Percentiles rank a stretch among this genome's conserved stretches.
Conservation (phyloP, 2,797 vertebrate genomes). For the Coilia nasus region DNA sequence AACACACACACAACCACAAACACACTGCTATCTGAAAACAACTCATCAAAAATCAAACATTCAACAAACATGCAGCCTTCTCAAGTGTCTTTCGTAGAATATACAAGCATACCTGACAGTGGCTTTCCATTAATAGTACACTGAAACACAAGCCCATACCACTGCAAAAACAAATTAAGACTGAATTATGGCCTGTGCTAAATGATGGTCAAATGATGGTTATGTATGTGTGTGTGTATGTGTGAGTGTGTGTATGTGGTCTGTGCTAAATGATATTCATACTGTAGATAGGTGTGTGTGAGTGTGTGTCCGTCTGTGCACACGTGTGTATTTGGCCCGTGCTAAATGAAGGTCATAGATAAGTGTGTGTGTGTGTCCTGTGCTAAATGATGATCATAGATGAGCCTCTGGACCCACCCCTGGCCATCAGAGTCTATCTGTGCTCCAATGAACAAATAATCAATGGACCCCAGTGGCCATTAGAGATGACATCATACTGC, state of each 20-base stretch:
- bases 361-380: neutral
- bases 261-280: neutral
- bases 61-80: neutral
- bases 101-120: neutral
- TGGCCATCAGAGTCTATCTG: neutral
- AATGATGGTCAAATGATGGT: too few species aligned
- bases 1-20: neutral
- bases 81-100: neutral
- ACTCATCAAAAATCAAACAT: neutral
- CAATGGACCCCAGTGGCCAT: neutral
- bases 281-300: too few species aligned
- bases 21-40: neutral
- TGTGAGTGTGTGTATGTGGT: neutral
- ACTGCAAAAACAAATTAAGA: neutral
- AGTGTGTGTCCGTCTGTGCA: neutral
- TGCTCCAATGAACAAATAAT: slow-evolving; percentile 6
- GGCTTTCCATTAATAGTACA: neutral
- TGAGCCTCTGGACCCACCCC: too few species aligned
- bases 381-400: too few species aligned
- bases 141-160: neutral
- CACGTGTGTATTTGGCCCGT: neutral
- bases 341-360: neutral
- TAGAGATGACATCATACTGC: neutral
- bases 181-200: neutral
- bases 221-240: too few species aligned